A percentile compares a stretch with the other conserved stretches of the same genome.
Conservation (phyloP, 2,888 invertebrate species). For the Oscheius sp. region DNA sequence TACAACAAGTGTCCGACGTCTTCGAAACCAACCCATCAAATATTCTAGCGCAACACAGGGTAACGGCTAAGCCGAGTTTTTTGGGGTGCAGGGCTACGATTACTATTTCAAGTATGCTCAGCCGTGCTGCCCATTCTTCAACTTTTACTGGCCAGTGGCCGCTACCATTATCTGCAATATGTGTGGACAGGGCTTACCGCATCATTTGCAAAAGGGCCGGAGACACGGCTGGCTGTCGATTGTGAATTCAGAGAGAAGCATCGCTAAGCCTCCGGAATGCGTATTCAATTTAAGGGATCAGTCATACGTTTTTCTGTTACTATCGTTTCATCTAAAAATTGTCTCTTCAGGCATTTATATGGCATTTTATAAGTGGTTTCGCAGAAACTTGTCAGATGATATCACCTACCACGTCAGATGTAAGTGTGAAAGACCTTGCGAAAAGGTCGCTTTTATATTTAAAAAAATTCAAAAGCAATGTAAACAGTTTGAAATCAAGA, state of each 20-base stretch:
- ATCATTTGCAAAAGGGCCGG: conserved; percentile 6
- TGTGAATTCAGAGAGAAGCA: conserved; percentile 26
- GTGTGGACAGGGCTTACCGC: conserved; percentile 20
- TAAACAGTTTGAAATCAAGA: not conserved
- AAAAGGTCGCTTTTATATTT: not conserved
- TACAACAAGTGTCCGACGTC: not conserved
- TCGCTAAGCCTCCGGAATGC: conserved; percentile 14
- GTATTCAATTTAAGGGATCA: conserved; percentile 23
- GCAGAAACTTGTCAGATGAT: too few species aligned
- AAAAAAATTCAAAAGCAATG: too few species aligned
- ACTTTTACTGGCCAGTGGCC: too few species aligned
- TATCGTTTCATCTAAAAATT: too few species aligned
- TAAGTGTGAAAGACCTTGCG: too few species aligned
- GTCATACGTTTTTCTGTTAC: not conserved
- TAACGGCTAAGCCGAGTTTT: not conserved
- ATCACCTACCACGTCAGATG: too few species aligned
- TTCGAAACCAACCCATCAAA: not conserved
- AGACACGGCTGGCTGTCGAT: conserved; percentile 11
- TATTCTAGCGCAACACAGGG: conserved; percentile 12
- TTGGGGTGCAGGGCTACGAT: too few species aligned
- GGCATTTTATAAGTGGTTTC: too few species aligned
- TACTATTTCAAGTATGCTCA: too few species aligned
- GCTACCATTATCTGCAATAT: too few species aligned
- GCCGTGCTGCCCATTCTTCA: too few species aligned
- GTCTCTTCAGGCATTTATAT: too few species aligned